Evolutionary conservation across 2,888 invertebrate genomes (phyloP).

Genomic region (Octonoba sinensis): DNA sequence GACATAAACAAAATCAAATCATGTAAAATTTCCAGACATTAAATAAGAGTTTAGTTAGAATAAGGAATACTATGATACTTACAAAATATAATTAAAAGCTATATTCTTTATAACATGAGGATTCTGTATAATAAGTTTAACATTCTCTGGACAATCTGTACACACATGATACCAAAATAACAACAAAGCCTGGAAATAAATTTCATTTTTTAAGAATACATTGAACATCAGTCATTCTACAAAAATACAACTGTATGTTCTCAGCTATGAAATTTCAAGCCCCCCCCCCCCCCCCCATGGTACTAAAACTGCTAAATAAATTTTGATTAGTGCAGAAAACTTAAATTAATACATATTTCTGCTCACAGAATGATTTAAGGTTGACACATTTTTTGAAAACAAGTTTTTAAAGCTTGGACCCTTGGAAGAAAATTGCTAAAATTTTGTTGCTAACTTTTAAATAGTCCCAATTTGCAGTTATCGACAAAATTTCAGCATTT

Average conservation of each 20-base stretch:
- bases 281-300: no score
- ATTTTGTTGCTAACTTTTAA: no score
- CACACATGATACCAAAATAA: constrained; percentile 95
- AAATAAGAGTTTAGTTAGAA: not conserved
- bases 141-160: constrained; percentile 92
- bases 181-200: constrained; percentile 77
- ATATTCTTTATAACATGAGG: constrained; percentile 91
- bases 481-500: no score
- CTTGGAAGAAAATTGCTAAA: no score
- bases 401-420: no score
- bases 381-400: no score
- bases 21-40: not conserved
- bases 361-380: no score
- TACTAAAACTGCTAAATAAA: no score
- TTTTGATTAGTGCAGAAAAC: no score
- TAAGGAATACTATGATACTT: constrained; percentile 72
- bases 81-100: constrained; percentile 96
- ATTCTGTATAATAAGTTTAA: constrained; percentile 88
- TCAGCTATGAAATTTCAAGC: not conserved
- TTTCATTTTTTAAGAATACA: not conserved
- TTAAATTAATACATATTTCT: no score
- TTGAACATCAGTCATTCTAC: not conserved
- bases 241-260: no score
- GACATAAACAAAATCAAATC: not conserved
- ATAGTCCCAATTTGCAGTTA: no score